phyloP scores from a whole-genome alignment of 2,113 vertebrate species.

The Myotis brandtii region DNA sequence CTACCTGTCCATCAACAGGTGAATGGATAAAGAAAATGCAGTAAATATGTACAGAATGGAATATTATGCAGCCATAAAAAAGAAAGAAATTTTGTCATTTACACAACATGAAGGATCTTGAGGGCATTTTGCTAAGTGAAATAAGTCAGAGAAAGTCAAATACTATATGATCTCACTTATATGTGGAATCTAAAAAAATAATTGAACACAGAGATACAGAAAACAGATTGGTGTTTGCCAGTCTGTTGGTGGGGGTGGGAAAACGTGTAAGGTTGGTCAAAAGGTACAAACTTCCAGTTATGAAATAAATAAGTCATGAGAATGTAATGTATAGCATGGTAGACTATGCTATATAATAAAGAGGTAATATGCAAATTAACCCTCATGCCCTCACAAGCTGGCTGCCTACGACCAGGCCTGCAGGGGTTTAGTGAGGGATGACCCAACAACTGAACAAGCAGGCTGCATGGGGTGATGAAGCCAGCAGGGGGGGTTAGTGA shows the following conservation, averaged over 20 bases:
- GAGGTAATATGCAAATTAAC: no score
- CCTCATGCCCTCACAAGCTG: no score
- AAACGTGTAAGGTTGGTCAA: background rate
- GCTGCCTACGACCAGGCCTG: no score
- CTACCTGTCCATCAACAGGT: background rate
- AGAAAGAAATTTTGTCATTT: background rate
- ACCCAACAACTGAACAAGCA: no score
- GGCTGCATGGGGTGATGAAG: no score
- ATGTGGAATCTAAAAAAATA: background rate
- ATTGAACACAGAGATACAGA: background rate
- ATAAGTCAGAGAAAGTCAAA: background rate
- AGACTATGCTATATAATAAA: no score
- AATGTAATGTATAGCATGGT: background rate
- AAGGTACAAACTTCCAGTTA: background rate
- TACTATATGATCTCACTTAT: background rate
- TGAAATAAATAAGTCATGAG: background rate
- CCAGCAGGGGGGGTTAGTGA: no score
- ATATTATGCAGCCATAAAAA: background rate
- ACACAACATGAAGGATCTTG: background rate
- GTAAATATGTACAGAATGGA: background rate
- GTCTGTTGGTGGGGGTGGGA: background rate
- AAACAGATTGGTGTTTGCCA: background rate
- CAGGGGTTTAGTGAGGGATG: no score
- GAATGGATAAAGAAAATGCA: background rate
- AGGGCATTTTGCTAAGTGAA: background rate